Evolutionary conservation across 2,888 invertebrate genomes (phyloP), one percentile per base, ranked within the genome.

Genomic region (Sinotaia quadrata): DNA sequence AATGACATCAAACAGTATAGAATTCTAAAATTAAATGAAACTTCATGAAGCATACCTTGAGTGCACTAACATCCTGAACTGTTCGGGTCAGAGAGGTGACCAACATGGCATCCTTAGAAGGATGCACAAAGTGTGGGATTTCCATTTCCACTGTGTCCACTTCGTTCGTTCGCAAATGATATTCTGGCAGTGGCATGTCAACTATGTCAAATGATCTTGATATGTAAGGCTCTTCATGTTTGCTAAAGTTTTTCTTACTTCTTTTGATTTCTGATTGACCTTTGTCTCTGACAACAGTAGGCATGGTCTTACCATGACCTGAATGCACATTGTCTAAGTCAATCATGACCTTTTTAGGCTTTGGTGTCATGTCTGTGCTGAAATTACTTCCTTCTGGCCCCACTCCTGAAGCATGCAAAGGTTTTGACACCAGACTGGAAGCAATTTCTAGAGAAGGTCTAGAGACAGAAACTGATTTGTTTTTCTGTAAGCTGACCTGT

Each of bases 1-100:
- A n/a, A n/a, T n/a, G n/a, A n/a, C n/a, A n/a, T n/a, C n/a, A n/a
- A n/a, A n/a, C n/a, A n/a, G n/a, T n/a, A n/a, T n/a, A n/a, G n/a
- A n/a, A n/a, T n/a, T n/a, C n/a, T n/a, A n/a, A n/a, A n/a, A n/a
- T n/a, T n/a, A n/a, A n/a, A n/a, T n/a, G n/a, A n/a, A n/a, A n/a
- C n/a, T n/a, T n/a, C n/a, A n/a, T 27, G 29, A 4, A 31, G 8
- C 69, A 61, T 65, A 84, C 84, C 80, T 84, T 84, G 51, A 82
- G 62, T 2, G 80, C 80, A 72, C 75, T 78, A 2, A 82, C 71
- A 72, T 83, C 80, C 75, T 75, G 75, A 24, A 82, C 62, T 29
- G 76, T 74, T n/a, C 65, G 69, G 10, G 58, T 71, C 12, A 75
- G 68, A 31, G 66, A 61, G n/a, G 67, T 47, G 18, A 33, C 29